Conservation (phyloP, 1,140 invertebrate species). For the Drosophila parvula region DNA sequence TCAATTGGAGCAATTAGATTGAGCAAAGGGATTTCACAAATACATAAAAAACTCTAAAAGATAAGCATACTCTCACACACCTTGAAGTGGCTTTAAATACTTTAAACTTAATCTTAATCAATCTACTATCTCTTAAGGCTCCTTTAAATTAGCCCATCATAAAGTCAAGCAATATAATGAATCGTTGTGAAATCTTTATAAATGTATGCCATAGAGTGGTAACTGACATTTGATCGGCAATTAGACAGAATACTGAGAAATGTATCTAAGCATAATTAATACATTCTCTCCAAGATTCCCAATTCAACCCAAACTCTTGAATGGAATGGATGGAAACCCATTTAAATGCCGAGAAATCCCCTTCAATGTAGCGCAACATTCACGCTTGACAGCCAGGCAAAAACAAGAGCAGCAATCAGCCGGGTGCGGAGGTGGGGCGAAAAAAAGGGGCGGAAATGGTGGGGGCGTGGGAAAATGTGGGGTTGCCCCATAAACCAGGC, state of each 20-base stretch:
- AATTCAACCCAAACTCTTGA: background rate
- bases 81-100: no score
- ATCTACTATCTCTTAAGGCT: no score
- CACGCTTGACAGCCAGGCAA: constrained; percentile 51
- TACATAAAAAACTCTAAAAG: no score
- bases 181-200: background rate
- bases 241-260: background rate
- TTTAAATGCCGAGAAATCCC: constrained; percentile 69
- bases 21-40: no score
- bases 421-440: background rate
- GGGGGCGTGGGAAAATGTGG: constrained; percentile 7
- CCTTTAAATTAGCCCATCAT: background rate
- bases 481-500: constrained; percentile 64
- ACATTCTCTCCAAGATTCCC: constrained; percentile 1
- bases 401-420: constrained; percentile 45
- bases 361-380: constrained; percentile 59
- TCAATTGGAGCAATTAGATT: no score
- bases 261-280: constrained; percentile 16
- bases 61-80: no score
- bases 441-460: background rate
- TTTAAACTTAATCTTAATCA: no score
- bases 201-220: background rate
- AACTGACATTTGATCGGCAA: constrained; percentile 4
- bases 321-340: constrained; percentile 30
- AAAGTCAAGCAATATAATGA: background rate